Base-by-base conservation (phyloP, 2,888 invertebrate species). In the Athrips mouffetella region DNA sequence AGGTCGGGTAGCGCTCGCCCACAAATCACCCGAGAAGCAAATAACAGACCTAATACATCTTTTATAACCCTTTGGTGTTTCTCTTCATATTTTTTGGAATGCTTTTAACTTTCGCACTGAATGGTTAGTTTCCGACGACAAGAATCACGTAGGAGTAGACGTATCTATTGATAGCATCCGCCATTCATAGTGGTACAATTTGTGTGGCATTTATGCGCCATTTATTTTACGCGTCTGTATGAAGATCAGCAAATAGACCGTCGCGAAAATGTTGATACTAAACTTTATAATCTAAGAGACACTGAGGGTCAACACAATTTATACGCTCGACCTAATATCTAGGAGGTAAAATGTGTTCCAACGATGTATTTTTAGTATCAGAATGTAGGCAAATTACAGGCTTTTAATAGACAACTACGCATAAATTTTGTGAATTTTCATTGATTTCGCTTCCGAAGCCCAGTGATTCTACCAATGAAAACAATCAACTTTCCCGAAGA, bases 1-100 rank as follows among this genome's bases (percentile, higher is more conserved):
- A 63, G 63, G 65, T 57, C 64, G 48, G 41, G 25, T 66, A 64
- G 52, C 56, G 47, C 62, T n/a, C 21, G 46, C 46, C 49, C 48
- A 42, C 41, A 56, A 57, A 54, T 53, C 49, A 55, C 55, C 53
- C 45, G 50, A 29, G 37, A 13, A 30, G 13, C 49, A 39, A 44
- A 44, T 48, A 35, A 10, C 35, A 5, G 5, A 27, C 8, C 29
- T 48, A 44, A 44, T 48, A 48, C 20, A 31, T 41, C 33, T 48
- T 42, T 48, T 44, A 47, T 48, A 18, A 21, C 10, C 6, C 5
- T 20, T 15, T 21, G 11, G 11, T 30, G n/a, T 5, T 30, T 31
- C 45, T 44, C 18, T 27, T n/a, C 6, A 30, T 30, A 33, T 13
- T 33, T n/a, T n/a, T n/a, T n/a, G n/a, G n/a, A n/a, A n/a, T n/a